These are phyloP conservation scores for Portunus trituberculatus DNA, from an alignment of 1,140 invertebrate species.

Conservation along the genomic window DNA sequence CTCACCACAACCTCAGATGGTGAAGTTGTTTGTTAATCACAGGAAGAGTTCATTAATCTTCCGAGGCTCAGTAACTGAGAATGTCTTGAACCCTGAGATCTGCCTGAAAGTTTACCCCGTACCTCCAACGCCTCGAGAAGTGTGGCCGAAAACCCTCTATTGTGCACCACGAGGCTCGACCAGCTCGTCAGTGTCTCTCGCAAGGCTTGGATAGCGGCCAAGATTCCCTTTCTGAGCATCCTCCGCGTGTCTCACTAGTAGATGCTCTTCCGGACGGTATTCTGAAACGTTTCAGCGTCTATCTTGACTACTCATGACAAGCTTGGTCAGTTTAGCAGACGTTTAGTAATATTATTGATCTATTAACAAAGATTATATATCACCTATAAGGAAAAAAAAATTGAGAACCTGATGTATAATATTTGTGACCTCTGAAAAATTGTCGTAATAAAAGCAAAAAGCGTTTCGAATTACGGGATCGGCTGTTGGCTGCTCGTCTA, in stretches of 20 bases:
- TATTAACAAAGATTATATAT: too few relatives aligned
- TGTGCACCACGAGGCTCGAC: background rate
- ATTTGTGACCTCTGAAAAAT: too few relatives aligned
- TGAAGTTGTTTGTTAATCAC: background rate
- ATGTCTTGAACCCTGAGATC: background rate
- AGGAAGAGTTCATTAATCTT: background rate
- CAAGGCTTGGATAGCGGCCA: background rate
- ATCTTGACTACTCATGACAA: too few relatives aligned
- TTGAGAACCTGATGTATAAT: too few relatives aligned
- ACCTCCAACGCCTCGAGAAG: background rate
- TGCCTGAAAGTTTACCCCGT: background rate
- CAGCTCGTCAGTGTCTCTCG: conserved; percentile 5
- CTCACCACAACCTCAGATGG: background rate
- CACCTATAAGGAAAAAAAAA: too few relatives aligned
- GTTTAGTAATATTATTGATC: too few relatives aligned
- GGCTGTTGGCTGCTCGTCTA: background rate
- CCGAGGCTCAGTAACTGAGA: background rate
- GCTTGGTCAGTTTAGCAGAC: too few relatives aligned
- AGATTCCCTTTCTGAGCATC: background rate
- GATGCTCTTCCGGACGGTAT: background rate
- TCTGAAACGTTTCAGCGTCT: too few relatives aligned
- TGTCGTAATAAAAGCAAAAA: too few relatives aligned
- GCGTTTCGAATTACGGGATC: too few relatives aligned
- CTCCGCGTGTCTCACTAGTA: background rate
- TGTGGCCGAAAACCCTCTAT: background rate